Evolutionary conservation across 1,140 invertebrate genomes (phyloP), one percentile per base, ranked within the genome.

Genomic region (Andricus grossulariae): DNA sequence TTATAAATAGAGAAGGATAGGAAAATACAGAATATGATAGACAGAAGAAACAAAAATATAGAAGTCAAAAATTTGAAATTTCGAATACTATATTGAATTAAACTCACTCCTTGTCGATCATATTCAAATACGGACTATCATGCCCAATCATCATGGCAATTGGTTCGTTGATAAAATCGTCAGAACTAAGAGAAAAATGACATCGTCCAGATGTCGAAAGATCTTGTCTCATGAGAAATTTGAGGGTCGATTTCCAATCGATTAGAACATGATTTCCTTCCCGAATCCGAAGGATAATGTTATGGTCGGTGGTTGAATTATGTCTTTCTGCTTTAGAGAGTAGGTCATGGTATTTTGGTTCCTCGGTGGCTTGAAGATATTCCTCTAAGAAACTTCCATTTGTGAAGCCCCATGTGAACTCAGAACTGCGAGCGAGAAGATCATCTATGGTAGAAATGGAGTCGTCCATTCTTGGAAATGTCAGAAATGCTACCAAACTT

Each of bases 401-500:
- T 8, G 93, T 93, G 49, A 96, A 93, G 3, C 96, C 95, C 96
- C 97, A 98, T 0, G 94, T 94, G 15, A 95, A 92, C 3, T 93
- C 91, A 1, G 92, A 90, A 55, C 92, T 92, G 71, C 94, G 93
- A 0, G 90, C 90, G 18, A 97, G 80, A 1, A 98, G 86, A 83
- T 97, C 95, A 10, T 94, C 91, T 0, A 98, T 87, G 0, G 93
- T 95, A 7, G 95, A 94, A 1, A 98, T 94, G 0, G 96, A 93
- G 8, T 93, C 93, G 85, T 97, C 95, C 85, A 97, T 95, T 88
- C 96, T 95, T 0, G 97, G 97, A 87, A 98, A 98, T 0, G 98
- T 98, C 11, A 99, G 92, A 86, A 98, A 98, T 6, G 97, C 97
- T 0, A 98, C 97, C 32, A 99, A 92, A 90, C 97, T 98, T 8